These are phyloP conservation scores for Ceratitis capitata DNA, from an alignment of 1,140 invertebrate genomes.

Conservation along the genomic window DNA sequence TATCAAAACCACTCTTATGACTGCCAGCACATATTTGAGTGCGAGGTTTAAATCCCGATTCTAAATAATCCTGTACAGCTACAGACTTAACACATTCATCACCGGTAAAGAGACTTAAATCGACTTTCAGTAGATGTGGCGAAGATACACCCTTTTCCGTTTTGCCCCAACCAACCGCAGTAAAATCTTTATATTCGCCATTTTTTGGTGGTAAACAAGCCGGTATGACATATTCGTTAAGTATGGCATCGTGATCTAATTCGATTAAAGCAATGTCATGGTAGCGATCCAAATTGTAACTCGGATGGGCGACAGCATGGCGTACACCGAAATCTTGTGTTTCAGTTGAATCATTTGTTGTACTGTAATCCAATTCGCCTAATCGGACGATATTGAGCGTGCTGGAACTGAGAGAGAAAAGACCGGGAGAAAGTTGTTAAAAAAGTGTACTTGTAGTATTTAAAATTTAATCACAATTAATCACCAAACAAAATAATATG, in stretches of 20 bases:
- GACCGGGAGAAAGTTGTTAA: neutral
- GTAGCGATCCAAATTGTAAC: slow-evolving; percentile 67
- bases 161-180: slow-evolving; percentile 70
- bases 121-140: slow-evolving; percentile 69
- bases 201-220: slow-evolving; percentile 65
- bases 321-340: slow-evolving; percentile 65
- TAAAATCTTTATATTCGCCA: slow-evolving; percentile 52
- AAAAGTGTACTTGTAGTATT: too few species aligned
- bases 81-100: slow-evolving; percentile 43
- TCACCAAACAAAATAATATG: too few species aligned
- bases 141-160: slow-evolving; percentile 50
- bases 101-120: slow-evolving; percentile 50
- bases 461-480: too few species aligned
- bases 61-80: slow-evolving; percentile 8
- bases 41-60: slow-evolving; percentile 43
- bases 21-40: slow-evolving; percentile 77
- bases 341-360: slow-evolving; percentile 63
- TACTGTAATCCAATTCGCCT: slow-evolving; percentile 68
- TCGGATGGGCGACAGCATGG: slow-evolving; percentile 67
- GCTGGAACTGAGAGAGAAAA: slow-evolving; percentile 49
- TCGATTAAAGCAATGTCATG: slow-evolving; percentile 71
- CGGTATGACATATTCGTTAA: slow-evolving; percentile 68
- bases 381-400: slow-evolving; percentile 63
- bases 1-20: slow-evolving; percentile 54
- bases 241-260: slow-evolving; percentile 64